phyloP scores from a whole-genome alignment of 2,888 invertebrate species.

The Hypercompe scribonia region DNA sequence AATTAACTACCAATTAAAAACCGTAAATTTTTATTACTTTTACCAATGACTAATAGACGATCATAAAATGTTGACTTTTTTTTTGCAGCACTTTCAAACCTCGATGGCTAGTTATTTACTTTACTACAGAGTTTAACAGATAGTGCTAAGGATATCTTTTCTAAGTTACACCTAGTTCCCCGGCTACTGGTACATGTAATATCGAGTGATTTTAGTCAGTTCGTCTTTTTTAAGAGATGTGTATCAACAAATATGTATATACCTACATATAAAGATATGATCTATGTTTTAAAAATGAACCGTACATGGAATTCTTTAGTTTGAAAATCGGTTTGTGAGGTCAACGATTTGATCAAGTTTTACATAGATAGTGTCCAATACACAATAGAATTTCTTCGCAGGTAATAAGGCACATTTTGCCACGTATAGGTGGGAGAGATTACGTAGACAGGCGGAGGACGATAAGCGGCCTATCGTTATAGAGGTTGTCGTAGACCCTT shows the following conservation, averaged over 20 bases:
- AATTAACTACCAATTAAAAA: conserved; percentile 39
- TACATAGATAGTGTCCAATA: conserved; percentile 52
- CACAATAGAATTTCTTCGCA: conserved; percentile 60
- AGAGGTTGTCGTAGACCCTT: conserved; percentile 83
- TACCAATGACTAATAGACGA: conserved; percentile 22
- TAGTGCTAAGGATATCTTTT: not conserved
- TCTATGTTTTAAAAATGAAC: conserved; percentile 57
- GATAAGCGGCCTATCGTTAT: conserved; percentile 83
- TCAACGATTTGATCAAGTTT: conserved; percentile 55
- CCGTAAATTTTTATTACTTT: conserved; percentile 28
- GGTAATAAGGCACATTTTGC: conserved; percentile 64
- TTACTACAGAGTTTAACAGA: no score
- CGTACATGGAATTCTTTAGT: conserved; percentile 57
- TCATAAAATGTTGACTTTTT: not conserved
- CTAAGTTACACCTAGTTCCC: not conserved
- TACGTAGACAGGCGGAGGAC: conserved; percentile 80
- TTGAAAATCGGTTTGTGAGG: conserved; percentile 58
- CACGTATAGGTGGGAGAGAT: conserved; percentile 62
- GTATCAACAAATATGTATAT: conserved; percentile 25
- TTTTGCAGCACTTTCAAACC: no score
- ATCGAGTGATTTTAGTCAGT: no score
- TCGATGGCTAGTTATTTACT: no score
- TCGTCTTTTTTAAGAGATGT: conserved; percentile 44
- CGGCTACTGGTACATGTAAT: not conserved
- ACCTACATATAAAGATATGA: conserved; percentile 7